Evolutionary conservation across 1,140 invertebrate genomes (phyloP), one percentile per base, ranked within the genome.

Genomic region (Neuroterus valhalla): DNA sequence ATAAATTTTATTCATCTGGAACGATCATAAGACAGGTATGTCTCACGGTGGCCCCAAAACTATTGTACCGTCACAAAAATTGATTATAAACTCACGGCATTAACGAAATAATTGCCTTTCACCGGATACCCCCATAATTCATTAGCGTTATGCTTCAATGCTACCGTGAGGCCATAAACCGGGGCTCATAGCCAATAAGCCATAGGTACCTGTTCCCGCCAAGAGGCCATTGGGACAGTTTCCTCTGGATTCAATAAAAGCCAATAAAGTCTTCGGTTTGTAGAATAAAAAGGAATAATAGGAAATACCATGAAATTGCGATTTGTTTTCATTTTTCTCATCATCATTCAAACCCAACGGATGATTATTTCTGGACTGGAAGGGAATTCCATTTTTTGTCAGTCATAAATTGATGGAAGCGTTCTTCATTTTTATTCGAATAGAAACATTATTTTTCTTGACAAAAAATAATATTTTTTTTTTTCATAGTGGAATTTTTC

Each of bases 81-180:
- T 82, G 76, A 82, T 82, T 81, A 76, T 81, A 75, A 78, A 78
- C 70, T 78, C 72, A 69, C 73, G 78, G 70, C 70, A 75, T 71
- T 75, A 73, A 78, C 73, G 78, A 82, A 84, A 38, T 38, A 38
- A 81, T 82, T 82, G 79, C 84, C 84, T 83, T 85, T 84, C 82
- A 83, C 84, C 84, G 84, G 84, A 84, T 81, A 81, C 75, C 72
- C 67, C 77, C 68, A 80, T 79, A 81, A 84, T 84, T 81, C 81
- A 79, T 81, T 81, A 79, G 76, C 77, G 81, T 83, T 81, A 84
- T 84, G 81, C 79, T 82, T 66, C 71, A 80, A 75, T 79, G 81
- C 77, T 77, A 75, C 71, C 43, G 74, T 69, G 62, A 52, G 70
- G 71, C 43, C 68, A 68, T 55, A 66, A 69, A 68, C 69, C 26